Conservation (phyloP, 2,888 invertebrate species). For the Itoplectis maculator region DNA sequence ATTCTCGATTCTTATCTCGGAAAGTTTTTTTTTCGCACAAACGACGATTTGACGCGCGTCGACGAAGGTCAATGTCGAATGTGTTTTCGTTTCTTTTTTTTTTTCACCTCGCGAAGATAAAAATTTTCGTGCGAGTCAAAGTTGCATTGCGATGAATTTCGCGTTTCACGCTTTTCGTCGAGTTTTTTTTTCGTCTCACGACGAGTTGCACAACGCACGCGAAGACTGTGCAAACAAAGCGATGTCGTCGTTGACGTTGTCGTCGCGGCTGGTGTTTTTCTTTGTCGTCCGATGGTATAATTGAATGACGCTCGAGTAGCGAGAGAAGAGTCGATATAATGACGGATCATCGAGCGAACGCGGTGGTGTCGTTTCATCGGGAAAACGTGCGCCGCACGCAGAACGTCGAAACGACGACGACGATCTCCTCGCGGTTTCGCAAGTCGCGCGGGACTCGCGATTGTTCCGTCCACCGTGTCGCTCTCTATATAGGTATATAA, state of each 20-base stretch:
- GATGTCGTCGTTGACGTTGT: conserved; percentile 33
- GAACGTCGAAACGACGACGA: background rate
- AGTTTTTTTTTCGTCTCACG: conserved; percentile 12
- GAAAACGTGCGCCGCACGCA: background rate
- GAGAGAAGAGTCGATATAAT: conserved; percentile 40
- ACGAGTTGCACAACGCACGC: background rate
- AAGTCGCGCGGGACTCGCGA: background rate
- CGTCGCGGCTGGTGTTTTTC: conserved; percentile 34
- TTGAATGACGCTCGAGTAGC: conserved; percentile 54
- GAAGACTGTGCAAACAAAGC: conserved; percentile 24
- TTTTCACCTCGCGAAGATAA: too few species aligned
- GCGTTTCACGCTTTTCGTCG: background rate
- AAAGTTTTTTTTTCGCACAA: background rate
- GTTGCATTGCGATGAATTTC: background rate
- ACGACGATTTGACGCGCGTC: background rate
- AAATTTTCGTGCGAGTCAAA: too few species aligned
- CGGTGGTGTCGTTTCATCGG: conserved; percentile 32
- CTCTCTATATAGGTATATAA: background rate
- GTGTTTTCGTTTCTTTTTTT: background rate
- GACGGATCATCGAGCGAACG: conserved; percentile 48
- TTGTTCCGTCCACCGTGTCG: conserved; percentile 7
- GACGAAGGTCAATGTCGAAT: conserved; percentile 3
- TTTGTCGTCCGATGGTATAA: conserved; percentile 41
- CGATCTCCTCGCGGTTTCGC: conserved; percentile 23
- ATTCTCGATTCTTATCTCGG: too few species aligned